Evolutionary conservation across 1,140 invertebrate species (phyloP).

Genomic region (Listronotus oregonensis): DNA sequence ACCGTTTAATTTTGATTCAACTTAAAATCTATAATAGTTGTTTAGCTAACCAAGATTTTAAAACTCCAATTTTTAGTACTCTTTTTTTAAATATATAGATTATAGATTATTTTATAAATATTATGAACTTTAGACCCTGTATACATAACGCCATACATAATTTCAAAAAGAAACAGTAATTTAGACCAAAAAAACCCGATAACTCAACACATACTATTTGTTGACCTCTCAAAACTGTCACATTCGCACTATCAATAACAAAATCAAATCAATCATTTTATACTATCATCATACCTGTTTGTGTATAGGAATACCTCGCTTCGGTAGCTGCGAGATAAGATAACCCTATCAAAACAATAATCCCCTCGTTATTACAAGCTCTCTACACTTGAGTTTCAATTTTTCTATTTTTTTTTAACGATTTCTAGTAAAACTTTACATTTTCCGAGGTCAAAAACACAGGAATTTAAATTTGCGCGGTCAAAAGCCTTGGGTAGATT

Average conservation of each 20-base stretch:
- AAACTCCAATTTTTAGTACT: no score
- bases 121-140: no score
- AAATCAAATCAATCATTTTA: constrained; percentile 42
- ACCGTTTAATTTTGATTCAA: no score
- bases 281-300: constrained; percentile 35
- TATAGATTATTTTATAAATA: no score
- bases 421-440: no score
- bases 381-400: not conserved
- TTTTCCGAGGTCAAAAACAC: no score
- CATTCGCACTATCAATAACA: constrained; percentile 21
- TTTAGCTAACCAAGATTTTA: no score
- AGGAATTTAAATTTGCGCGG: no score
- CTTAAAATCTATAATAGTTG: no score
- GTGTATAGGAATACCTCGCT: constrained; percentile 33
- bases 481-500: no score
- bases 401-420: constrained; percentile 7
- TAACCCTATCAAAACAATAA: constrained; percentile 34
- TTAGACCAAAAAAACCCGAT: constrained; percentile 5
- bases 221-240: constrained; percentile 31
- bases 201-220: constrained; percentile 12
- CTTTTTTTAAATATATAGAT: no score
- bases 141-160: not conserved
- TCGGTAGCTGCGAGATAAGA: constrained; percentile 43
- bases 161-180: not conserved
- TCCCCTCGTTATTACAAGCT: constrained; percentile 23